These are phyloP conservation scores for Lepus americanus DNA, from an alignment of 2,113 vertebrate genomes.

Conservation along the genomic window DNA sequence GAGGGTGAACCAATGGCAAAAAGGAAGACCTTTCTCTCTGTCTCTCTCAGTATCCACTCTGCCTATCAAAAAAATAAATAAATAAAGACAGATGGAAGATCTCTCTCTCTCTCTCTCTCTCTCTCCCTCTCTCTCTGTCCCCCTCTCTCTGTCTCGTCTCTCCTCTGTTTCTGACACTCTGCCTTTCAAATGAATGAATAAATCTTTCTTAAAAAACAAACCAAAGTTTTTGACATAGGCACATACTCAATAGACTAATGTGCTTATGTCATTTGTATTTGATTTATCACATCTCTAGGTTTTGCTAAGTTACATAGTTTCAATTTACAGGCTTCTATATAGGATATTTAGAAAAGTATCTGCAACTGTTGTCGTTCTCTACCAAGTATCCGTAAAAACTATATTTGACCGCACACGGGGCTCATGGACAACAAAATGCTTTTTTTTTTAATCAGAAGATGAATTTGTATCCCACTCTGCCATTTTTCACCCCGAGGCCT, in stretches of 20 bases:
- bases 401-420: background rate
- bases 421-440: background rate
- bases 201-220: no score
- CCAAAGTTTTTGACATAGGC: background rate
- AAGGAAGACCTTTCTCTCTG: no score
- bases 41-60: no score
- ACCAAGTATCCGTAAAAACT: background rate
- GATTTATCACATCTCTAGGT: background rate
- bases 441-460: background rate
- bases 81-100: no score
- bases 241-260: background rate
- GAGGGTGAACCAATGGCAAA: no score
- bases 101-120: no score
- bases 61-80: no score
- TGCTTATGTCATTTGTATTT: background rate
- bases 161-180: no score
- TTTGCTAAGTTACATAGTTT: background rate
- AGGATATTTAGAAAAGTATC: background rate
- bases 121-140: no score
- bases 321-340: background rate
- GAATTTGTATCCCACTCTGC: background rate
- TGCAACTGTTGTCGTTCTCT: background rate
- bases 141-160: no score
- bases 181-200: no score
- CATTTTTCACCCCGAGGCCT: background rate